Conservation (phyloP, 2,797 vertebrate genomes). For the Urocyon cinereoargenteus region DNA sequence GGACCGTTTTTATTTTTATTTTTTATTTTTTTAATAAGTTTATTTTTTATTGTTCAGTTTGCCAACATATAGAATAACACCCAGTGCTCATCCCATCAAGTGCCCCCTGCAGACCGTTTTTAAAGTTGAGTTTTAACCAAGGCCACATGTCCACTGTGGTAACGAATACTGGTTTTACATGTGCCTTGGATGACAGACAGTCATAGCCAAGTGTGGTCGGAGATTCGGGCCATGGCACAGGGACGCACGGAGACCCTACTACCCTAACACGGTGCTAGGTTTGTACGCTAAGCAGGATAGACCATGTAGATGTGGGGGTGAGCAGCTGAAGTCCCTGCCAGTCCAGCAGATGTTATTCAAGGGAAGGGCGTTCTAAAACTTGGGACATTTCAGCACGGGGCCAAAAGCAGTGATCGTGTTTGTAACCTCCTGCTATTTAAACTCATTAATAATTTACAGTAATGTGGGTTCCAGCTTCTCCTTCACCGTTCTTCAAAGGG, state of each 20-base stretch:
- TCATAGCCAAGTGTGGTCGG: not conserved
- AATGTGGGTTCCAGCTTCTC: slow-evolving; percentile 72
- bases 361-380: not conserved
- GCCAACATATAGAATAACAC: too few relatives aligned
- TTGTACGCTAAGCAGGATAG: not conserved
- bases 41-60: too few relatives aligned
- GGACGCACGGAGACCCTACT: not conserved
- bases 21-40: too few relatives aligned
- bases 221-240: not conserved
- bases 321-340: not conserved
- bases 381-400: slow-evolving; percentile 37
- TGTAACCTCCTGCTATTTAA: slow-evolving; percentile 77
- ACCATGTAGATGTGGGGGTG: not conserved
- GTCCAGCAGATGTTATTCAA: slow-evolving; percentile 49
- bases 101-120: not conserved
- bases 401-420: slow-evolving; percentile 68
- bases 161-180: fast-evolving
- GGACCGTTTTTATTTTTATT: not conserved
- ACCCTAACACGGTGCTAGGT: not conserved
- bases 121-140: not conserved
- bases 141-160: fast-evolving
- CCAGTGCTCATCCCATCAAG: too few relatives aligned
- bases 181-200: not conserved
- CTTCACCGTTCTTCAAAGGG: slow-evolving; percentile 74
- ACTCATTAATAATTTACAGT: slow-evolving; percentile 75